phyloP scores from a whole-genome alignment of 2,888 invertebrate genomes.

The Seladonia tumulorum region DNA sequence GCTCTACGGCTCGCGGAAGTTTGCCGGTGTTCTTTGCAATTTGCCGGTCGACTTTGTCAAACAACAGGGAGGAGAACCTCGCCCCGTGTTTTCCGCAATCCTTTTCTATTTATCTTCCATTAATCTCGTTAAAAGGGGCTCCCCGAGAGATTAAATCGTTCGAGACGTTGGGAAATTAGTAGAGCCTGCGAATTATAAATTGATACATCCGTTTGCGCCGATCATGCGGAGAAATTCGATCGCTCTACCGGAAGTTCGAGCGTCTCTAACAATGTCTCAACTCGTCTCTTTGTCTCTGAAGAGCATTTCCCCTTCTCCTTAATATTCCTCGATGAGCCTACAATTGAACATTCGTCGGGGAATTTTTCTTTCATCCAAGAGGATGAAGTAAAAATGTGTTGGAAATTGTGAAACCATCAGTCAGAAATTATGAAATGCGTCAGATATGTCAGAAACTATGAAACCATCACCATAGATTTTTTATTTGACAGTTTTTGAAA shows the following conservation, averaged over 20 bases:
- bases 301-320: neutral
- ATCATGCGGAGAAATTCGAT: neutral
- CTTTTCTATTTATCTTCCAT: neutral
- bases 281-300: neutral
- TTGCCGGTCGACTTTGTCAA: neutral
- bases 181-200: neutral
- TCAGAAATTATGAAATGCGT: too few relatives aligned
- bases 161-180: neutral
- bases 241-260: neutral
- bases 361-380: neutral
- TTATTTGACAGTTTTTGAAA: too few relatives aligned
- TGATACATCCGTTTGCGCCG: neutral
- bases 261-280: neutral
- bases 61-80: neutral
- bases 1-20: slow-evolving; percentile 21
- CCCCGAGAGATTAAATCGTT: neutral
- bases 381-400: neutral
- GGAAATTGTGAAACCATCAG: neutral
- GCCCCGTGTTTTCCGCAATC: neutral
- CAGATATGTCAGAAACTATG: too few relatives aligned
- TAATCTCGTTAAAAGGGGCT: neutral
- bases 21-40: slow-evolving; percentile 35
- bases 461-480: too few relatives aligned
- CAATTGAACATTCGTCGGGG: neutral
- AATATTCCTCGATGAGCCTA: neutral